Evolutionary conservation across 2,797 vertebrate species (phyloP).

Genomic region (Chelmon rostratus): DNA sequence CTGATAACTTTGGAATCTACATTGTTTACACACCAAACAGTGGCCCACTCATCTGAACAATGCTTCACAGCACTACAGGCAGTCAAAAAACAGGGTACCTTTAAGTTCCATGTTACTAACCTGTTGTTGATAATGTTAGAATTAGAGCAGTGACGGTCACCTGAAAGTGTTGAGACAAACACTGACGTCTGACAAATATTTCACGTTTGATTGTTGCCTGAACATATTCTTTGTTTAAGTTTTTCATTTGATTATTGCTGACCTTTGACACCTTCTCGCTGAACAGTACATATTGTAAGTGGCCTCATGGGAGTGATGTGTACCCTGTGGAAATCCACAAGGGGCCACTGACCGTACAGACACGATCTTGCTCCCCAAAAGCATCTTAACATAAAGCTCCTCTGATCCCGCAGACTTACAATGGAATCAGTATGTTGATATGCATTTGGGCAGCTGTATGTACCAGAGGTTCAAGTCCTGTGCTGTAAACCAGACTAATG

Average conservation of each 20-base stretch:
- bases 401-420: conserved; percentile 34
- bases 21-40: conserved; percentile 9
- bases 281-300: conserved; percentile 75
- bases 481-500: conserved; percentile 74
- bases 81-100: conserved; percentile 32
- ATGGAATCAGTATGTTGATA: conserved; percentile 48
- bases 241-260: conserved; percentile 82
- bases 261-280: conserved; percentile 82
- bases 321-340: conserved; percentile 75
- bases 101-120: conserved; percentile 16
- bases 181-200: neutral
- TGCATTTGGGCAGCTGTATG: conserved; percentile 85
- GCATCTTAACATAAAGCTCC: conserved; percentile 20
- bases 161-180: neutral
- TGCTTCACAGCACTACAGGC: neutral
- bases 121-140: conserved; percentile 15
- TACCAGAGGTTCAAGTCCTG: conserved; percentile 70
- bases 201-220: conserved; percentile 36
- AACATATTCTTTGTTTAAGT: conserved; percentile 49
- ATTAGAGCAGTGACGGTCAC: neutral
- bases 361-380: conserved; percentile 29
- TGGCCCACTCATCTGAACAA: neutral
- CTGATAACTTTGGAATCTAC: neutral
- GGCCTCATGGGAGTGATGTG: conserved; percentile 82
- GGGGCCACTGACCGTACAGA: conserved; percentile 87